Percentiles rank a stretch among this genome's conserved stretches.
phyloP scores from a whole-genome alignment of 2,888 invertebrate genomes.

The Sarcophaga carnaria region DNA sequence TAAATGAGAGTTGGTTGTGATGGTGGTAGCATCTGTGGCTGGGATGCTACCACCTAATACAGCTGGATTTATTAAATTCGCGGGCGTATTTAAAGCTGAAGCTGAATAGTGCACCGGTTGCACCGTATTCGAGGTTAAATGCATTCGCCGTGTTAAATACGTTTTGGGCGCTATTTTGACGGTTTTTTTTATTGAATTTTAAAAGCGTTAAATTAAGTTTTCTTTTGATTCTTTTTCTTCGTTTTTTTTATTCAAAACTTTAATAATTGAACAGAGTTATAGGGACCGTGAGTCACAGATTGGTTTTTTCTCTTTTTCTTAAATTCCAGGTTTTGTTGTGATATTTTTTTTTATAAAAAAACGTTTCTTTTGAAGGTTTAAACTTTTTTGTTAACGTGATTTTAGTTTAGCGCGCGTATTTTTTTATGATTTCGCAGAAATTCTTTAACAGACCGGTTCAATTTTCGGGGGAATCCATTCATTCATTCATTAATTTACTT shows the following conservation, averaged over 20 bases:
- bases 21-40: constrained; percentile 71
- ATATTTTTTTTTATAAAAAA: neutral
- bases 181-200: constrained; percentile 49
- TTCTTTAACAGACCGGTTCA: constrained; percentile 64
- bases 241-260: neutral
- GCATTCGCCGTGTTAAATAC: constrained; percentile 77
- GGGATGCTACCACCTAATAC: constrained; percentile 65
- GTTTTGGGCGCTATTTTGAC: constrained; percentile 81
- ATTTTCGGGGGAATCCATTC: constrained; percentile 61
- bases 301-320: constrained; percentile 7
- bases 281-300: neutral
- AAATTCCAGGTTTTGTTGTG: constrained; percentile 5
- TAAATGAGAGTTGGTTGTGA: neutral
- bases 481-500: constrained; percentile 23
- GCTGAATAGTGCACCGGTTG: constrained; percentile 73
- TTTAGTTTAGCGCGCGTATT: constrained; percentile 68
- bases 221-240: neutral
- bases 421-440: constrained; percentile 73
- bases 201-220: constrained; percentile 72
- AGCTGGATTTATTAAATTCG: constrained; percentile 45
- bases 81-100: constrained; percentile 42
- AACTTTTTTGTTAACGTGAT: constrained; percentile 16
- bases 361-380: neutral
- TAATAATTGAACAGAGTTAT: neutral
- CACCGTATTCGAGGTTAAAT: constrained; percentile 78